A percentile compares a stretch with the other conserved stretches of the same genome.
Conservation (phyloP, 2,797 vertebrate species). For the Miichthys miiuy region DNA sequence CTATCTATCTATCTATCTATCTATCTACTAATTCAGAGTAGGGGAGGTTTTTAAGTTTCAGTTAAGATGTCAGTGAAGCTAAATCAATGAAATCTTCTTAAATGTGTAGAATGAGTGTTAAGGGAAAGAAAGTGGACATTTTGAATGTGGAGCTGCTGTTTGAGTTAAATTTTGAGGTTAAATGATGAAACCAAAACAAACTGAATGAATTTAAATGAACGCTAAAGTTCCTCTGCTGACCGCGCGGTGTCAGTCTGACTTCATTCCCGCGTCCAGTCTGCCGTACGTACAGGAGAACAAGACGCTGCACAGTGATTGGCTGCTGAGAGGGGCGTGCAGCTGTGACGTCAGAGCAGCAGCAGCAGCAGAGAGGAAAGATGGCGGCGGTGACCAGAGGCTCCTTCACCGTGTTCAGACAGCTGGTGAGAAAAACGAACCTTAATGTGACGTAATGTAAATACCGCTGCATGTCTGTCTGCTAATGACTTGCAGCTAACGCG, state of each 20-base stretch:
- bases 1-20: no score
- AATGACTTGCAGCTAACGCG: neutral
- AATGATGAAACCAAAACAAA: neutral
- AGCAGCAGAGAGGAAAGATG: slow-evolving; percentile 85
- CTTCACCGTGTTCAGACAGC: slow-evolving; percentile 75
- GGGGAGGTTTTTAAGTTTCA: no score
- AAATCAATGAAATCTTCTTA: no score
- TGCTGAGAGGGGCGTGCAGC: slow-evolving; percentile 65
- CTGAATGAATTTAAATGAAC: neutral
- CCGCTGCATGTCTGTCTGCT: no score
- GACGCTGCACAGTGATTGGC: slow-evolving; percentile 76
- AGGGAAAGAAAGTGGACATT: no score
- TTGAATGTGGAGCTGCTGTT: no score
- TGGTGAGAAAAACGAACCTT: slow-evolving; percentile 85
- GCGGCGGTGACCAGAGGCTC: slow-evolving; percentile 87
- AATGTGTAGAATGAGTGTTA: no score
- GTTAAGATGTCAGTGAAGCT: no score
- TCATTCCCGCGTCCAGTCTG: neutral
- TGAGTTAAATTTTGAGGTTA: no score
- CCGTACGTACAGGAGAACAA: neutral
- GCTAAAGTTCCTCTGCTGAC: neutral
- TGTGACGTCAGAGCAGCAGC: slow-evolving; percentile 10
- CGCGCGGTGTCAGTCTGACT: neutral
- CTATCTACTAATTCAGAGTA: no score
- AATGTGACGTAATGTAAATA: no score